phyloP scores from a whole-genome alignment of 30 jellyfish, hydroid and myxozoan genomes.

The Pseudorhiza aurosa region DNA sequence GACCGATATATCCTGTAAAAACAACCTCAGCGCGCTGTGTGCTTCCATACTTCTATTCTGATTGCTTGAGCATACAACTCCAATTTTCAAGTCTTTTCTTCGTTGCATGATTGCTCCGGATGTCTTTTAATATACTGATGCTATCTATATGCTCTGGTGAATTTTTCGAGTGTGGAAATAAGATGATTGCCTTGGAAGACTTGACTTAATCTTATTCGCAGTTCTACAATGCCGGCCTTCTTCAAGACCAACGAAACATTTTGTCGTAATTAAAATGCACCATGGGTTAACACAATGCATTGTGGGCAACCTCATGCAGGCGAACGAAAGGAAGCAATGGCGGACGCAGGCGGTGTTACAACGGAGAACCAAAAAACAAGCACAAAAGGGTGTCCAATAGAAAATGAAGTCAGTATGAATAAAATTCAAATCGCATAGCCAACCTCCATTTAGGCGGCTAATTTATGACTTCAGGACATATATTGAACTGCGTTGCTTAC shows the following conservation, averaged over 20 bases:
- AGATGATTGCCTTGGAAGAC: no score
- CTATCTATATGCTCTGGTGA: no score
- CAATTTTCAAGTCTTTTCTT: conserved; percentile 82
- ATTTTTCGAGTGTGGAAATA: no score
- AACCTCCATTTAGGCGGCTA: no score
- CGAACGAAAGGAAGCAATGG: neutral
- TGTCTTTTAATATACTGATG: neutral
- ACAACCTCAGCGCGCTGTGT: conserved; percentile 96
- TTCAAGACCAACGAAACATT: no score
- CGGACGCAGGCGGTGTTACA: neutral
- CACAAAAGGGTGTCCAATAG: neutral
- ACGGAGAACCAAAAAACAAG: neutral
- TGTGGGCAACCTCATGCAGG: neutral
- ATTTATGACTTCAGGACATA: no score
- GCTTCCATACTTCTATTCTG: conserved; percentile 99
- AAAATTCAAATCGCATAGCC: no score
- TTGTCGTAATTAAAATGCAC: neutral
- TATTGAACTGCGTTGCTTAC: no score
- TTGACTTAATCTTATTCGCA: no score
- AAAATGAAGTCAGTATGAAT: neutral
- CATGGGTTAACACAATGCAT: neutral
- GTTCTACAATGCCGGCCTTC: no score
- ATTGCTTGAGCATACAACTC: conserved; percentile 96
- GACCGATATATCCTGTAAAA: conserved; percentile 29
- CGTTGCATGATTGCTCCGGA: conserved; percentile 47